Conservation (phyloP, 2,113 vertebrate genomes). For the Sapajus apella region DNA sequence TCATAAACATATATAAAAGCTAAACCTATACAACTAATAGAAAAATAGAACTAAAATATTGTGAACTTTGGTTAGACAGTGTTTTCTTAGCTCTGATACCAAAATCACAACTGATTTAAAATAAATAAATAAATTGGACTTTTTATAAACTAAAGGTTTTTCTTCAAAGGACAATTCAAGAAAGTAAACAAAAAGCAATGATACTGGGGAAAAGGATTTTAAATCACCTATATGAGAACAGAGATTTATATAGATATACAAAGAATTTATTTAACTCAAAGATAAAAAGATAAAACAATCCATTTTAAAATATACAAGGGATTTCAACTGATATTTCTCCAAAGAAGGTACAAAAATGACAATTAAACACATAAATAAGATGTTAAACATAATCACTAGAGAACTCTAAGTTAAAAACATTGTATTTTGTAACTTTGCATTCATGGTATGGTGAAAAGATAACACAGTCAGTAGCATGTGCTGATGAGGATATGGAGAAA, state of each 20-base stretch:
- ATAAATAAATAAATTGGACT: background rate
- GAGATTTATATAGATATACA: background rate
- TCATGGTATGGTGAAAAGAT: background rate
- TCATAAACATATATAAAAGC: background rate
- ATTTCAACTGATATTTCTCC: background rate
- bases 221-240: background rate
- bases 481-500: background rate
- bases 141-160: background rate
- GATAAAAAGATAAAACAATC: background rate
- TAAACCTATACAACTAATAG: background rate
- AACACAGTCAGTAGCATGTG: background rate
- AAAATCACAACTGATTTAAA: background rate
- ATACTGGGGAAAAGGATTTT: no score
- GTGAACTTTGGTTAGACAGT: background rate
- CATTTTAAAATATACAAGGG: background rate
- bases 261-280: background rate
- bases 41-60: background rate
- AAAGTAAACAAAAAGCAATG: background rate
- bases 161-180: background rate
- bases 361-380: background rate
- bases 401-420: background rate
- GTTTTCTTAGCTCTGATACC: background rate
- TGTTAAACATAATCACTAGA: background rate
- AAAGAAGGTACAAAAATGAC: background rate
- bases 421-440: background rate